phyloP scores from a whole-genome alignment of 2,888 invertebrate genomes.

The Synanthedon myopaeformis region DNA sequence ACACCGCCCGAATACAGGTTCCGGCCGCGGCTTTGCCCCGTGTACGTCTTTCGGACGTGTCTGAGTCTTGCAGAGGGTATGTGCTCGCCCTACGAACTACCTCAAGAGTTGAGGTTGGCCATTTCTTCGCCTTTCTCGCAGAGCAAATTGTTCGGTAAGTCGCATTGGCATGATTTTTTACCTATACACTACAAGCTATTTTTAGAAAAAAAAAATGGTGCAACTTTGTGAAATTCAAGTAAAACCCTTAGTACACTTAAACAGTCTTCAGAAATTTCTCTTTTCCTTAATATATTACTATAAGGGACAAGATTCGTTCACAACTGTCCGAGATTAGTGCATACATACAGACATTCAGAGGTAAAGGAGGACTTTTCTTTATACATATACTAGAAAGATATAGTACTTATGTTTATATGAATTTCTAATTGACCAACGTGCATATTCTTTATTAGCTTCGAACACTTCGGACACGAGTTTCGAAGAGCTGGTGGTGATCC shows the following conservation, averaged over 20 bases:
- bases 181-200: no score
- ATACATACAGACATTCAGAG: no score
- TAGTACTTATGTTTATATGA: neutral
- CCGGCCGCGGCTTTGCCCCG: constrained; percentile 45
- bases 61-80: constrained; percentile 74
- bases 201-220: no score
- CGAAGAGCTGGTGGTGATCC: constrained; percentile 58
- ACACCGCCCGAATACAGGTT: constrained; percentile 51
- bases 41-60: constrained; percentile 73
- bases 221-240: no score
- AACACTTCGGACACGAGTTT: constrained; percentile 58
- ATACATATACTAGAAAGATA: no score
- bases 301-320: no score
- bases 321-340: no score
- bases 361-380: no score
- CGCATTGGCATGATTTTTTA: neutral
- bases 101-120: constrained; percentile 73
- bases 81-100: constrained; percentile 72
- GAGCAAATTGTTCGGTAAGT: constrained; percentile 47
- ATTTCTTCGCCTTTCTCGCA: constrained; percentile 49
- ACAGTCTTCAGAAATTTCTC: no score
- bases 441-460: constrained; percentile 29
- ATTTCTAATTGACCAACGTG: neutral
- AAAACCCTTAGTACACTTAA: no score
- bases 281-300: no score